Percentiles rank a stretch among this genome's conserved stretches.
These are phyloP conservation scores for Salvelinus sp. DNA, from an alignment of 2,113 vertebrate species.

Conservation along the genomic window DNA sequence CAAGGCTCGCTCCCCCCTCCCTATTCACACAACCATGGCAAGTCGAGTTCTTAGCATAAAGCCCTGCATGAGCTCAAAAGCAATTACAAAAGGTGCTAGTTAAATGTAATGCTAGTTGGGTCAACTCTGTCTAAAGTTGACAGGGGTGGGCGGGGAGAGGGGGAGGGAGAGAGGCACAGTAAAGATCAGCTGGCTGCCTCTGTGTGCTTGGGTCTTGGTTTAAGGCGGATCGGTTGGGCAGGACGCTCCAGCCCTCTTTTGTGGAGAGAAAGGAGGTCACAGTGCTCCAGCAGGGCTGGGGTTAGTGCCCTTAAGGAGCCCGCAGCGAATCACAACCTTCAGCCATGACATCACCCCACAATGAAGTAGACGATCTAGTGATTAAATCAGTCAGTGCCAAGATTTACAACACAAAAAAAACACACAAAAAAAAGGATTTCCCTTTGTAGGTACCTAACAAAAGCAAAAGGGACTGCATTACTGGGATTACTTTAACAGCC, in stretches of 20 bases:
- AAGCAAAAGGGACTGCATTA: conserved; percentile 28
- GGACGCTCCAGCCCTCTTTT: conserved; percentile 47
- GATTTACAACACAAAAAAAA: conserved; percentile 46
- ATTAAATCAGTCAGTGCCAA: conserved; percentile 57
- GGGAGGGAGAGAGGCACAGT: conserved; percentile 24
- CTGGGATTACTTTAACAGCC: conserved; percentile 17
- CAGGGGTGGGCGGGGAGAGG: conserved; percentile 27
- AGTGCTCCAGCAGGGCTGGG: conserved; percentile 40
- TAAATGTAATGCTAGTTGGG: conserved; percentile 51
- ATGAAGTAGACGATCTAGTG: conserved; percentile 56
- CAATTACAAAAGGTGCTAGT: conserved; percentile 55
- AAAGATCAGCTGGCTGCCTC: conserved; percentile 47
- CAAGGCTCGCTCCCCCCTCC: conserved; percentile 50
- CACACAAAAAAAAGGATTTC: background rate
- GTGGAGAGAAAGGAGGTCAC: conserved; percentile 60
- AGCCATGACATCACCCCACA: conserved; percentile 62
- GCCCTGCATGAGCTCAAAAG: conserved; percentile 48
- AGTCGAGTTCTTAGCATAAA: conserved; percentile 49
- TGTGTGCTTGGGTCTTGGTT: conserved; percentile 42
- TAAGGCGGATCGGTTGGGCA: conserved; percentile 38
- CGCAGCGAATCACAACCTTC: conserved; percentile 52
- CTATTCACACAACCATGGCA: conserved; percentile 47
- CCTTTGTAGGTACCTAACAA: conserved; percentile 44
- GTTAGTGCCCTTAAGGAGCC: conserved; percentile 52
- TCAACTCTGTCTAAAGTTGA: conserved; percentile 50